These are phyloP conservation scores for Lasioglossum marginatum DNA, from an alignment of 2,888 invertebrate genomes.

Conservation along the genomic window DNA sequence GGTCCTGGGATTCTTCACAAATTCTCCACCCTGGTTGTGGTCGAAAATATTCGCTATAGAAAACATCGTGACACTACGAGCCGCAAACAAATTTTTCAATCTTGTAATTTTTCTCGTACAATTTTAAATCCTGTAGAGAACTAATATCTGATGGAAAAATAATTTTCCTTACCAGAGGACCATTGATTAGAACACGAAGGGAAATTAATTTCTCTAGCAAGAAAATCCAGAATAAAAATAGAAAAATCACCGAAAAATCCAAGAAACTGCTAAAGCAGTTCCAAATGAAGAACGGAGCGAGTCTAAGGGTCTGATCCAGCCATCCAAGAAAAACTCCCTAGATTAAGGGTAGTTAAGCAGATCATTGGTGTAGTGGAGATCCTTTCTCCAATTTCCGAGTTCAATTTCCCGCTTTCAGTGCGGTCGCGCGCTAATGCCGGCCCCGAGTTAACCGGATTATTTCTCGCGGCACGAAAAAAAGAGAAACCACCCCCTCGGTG, in stretches of 20 bases:
- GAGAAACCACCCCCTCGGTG: not conserved
- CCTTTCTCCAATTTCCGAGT: slow-evolving; percentile 32
- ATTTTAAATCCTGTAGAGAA: too few species aligned
- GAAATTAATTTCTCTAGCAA: not conserved
- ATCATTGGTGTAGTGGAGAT: not conserved
- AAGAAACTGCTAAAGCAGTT: not conserved
- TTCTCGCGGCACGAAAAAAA: not conserved
- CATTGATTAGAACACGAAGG: not conserved
- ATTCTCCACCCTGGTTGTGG: not conserved
- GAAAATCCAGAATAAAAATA: not conserved
- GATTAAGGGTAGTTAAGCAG: not conserved
- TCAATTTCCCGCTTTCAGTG: slow-evolving; percentile 26
- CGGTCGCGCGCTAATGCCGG: slow-evolving; percentile 8
- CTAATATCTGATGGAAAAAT: too few species aligned
- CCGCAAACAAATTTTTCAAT: not conserved
- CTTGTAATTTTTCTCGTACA: too few species aligned
- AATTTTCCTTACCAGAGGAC: too few species aligned
- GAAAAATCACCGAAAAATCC: not conserved
- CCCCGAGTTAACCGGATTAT: slow-evolving; percentile 28
- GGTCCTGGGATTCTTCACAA: not conserved
- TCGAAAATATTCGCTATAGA: not conserved
- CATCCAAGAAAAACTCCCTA: not conserved
- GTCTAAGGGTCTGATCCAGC: not conserved
- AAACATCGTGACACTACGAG: not conserved
- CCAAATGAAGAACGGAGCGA: not conserved